These are phyloP conservation scores for Acanthurus leucopareius DNA, from an alignment of 2,797 vertebrate genomes.

Conservation along the genomic window DNA sequence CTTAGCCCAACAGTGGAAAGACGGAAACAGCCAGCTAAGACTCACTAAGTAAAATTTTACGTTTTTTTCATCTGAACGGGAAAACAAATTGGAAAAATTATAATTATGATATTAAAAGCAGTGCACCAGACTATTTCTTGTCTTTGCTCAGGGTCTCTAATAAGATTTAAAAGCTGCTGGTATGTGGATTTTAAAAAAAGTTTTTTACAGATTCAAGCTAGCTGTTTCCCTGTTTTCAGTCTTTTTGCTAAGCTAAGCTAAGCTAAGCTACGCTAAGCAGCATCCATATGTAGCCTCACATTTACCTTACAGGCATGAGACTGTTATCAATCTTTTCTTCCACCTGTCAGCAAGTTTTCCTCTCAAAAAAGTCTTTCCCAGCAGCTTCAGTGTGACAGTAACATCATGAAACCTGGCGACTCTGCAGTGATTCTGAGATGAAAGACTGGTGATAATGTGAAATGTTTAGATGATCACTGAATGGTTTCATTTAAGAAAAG, in stretches of 20 bases:
- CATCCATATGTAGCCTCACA: background rate
- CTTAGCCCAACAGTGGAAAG: background rate
- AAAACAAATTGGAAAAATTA: background rate
- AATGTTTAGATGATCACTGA: conserved; percentile 3
- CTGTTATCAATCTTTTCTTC: background rate
- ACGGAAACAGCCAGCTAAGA: background rate
- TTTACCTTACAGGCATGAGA: too few species aligned
- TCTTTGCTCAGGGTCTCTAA: background rate
- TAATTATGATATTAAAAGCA: background rate
- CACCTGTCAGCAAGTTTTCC: too few species aligned
- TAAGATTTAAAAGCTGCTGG: background rate
- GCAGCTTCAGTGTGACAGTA: too few species aligned
- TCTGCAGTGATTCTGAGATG: too few species aligned
- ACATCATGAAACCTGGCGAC: too few species aligned
- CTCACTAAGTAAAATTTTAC: background rate
- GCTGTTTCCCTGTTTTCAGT: background rate
- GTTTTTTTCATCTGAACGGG: background rate
- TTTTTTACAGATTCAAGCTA: background rate
- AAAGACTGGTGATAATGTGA: background rate
- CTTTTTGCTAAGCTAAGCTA: conserved; percentile 10
- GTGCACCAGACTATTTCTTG: background rate
- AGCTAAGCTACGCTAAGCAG: background rate
- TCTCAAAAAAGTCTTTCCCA: too few species aligned
- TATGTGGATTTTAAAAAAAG: too few species aligned
- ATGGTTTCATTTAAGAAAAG: background rate